phyloP scores from a whole-genome alignment of 2,888 invertebrate genomes.

The Trichopria drosophilae region DNA sequence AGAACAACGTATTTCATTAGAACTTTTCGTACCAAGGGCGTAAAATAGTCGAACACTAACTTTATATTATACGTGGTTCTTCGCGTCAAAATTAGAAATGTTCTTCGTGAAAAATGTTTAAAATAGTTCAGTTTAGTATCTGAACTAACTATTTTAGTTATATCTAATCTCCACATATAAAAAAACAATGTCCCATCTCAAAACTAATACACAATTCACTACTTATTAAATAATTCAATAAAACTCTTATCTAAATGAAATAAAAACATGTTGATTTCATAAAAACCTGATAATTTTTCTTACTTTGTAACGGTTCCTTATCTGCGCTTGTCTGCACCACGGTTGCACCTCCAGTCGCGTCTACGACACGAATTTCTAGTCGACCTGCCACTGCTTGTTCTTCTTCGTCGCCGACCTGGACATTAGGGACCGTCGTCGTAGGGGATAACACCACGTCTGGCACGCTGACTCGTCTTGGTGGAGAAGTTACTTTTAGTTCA shows the following conservation, averaged over 20 bases:
- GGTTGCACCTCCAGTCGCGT: constrained; percentile 53
- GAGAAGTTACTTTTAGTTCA: constrained; percentile 44
- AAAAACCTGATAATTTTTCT: constrained; percentile 13
- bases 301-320: constrained; percentile 55
- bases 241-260: too few species aligned
- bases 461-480: constrained; percentile 52
- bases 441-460: constrained; percentile 52
- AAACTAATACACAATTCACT: too few species aligned
- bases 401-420: constrained; percentile 57
- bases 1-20: too few species aligned
- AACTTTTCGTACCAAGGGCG: too few species aligned
- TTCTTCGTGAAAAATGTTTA: constrained; percentile 1
- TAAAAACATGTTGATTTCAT: too few species aligned
- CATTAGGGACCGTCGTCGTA: constrained; percentile 37
- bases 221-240: too few species aligned
- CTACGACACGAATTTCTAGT: constrained; percentile 76
- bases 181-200: too few species aligned
- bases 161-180: too few species aligned
- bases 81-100: neutral
- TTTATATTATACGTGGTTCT: constrained; percentile 1
- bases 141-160: too few species aligned
- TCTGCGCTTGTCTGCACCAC: constrained; percentile 55
- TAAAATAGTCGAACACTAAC: too few species aligned
- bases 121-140: too few species aligned
- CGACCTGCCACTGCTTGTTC: constrained; percentile 73